phyloP scores from a whole-genome alignment of 2,888 invertebrate genomes.

The Escarpia spicata region DNA sequence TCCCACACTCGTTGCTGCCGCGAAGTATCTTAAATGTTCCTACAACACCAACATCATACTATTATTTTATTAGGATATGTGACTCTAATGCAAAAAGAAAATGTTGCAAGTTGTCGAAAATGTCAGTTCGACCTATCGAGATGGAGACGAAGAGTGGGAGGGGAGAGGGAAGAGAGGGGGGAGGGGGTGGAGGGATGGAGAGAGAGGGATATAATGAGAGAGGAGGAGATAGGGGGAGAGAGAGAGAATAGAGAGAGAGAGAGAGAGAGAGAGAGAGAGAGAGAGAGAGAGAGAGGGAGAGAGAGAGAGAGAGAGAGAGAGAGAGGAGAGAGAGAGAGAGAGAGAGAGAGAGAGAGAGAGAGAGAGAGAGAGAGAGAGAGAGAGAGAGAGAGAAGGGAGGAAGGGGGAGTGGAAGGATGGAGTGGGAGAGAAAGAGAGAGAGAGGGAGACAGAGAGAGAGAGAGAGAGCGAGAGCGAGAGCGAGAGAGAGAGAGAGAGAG shows the following conservation, averaged over 20 bases:
- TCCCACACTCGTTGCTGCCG: constrained; percentile 74
- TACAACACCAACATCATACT: constrained; percentile 52
- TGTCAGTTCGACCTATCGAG: too few relatives aligned
- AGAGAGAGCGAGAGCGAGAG: not conserved
- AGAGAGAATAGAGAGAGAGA: not conserved
- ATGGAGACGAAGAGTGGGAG: too few relatives aligned
- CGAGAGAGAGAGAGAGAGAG: not conserved
- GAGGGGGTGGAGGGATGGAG: not conserved
- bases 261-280: not conserved
- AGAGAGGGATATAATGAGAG: not conserved
- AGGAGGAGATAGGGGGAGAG: not conserved
- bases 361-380: not conserved
- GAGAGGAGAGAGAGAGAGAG: not conserved
- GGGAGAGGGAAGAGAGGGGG: too few relatives aligned
- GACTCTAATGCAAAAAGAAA: not conserved
- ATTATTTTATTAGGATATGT: not conserved
- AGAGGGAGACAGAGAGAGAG: not conserved
- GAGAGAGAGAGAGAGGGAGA: not conserved
- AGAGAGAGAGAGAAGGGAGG: not conserved
- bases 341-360: too few relatives aligned
- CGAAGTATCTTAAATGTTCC: constrained; percentile 89
- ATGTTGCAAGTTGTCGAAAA: too few relatives aligned
- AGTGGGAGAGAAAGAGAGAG: not conserved
- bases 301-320: not conserved
- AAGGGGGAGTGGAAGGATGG: not conserved